Evolutionary conservation across 2,113 vertebrate genomes (phyloP).

Genomic region (Chionodraco myersi): DNA sequence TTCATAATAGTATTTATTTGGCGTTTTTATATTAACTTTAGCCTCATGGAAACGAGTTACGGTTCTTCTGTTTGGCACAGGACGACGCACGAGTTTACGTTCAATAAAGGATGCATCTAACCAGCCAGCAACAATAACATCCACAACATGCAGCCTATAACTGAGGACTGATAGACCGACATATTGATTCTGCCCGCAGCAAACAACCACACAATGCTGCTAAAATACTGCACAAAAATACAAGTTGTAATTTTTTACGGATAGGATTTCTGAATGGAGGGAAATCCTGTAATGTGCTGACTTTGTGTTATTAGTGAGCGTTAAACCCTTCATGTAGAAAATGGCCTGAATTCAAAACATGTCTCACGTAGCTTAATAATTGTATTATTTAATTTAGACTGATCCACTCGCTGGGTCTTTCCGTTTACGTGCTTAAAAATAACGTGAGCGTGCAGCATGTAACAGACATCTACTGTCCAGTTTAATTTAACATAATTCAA

Average conservation of each 20-base stretch:
- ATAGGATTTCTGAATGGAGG: neutral
- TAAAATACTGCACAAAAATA: neutral
- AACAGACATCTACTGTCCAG: neutral
- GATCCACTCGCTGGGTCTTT: neutral
- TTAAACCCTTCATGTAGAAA: neutral
- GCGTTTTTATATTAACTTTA: neutral
- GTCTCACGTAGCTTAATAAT: neutral
- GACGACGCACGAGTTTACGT: neutral
- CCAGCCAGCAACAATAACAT: neutral
- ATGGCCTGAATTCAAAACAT: neutral
- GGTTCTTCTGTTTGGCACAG: no score
- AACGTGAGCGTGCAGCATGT: neutral
- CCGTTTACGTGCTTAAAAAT: neutral
- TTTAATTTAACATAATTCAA: neutral
- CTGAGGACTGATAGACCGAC: constrained; percentile 12
- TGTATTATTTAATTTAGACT: neutral
- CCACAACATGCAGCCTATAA: neutral
- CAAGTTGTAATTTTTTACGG: neutral
- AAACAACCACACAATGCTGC: neutral
- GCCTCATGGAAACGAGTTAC: neutral
- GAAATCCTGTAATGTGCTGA: neutral
- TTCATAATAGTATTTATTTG: no score
- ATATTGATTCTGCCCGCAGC: neutral
- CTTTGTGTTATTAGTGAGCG: constrained; percentile 1
- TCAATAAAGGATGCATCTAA: neutral